phyloP scores from a whole-genome alignment of 2,797 vertebrate species.

The Sebastes iracundus region DNA sequence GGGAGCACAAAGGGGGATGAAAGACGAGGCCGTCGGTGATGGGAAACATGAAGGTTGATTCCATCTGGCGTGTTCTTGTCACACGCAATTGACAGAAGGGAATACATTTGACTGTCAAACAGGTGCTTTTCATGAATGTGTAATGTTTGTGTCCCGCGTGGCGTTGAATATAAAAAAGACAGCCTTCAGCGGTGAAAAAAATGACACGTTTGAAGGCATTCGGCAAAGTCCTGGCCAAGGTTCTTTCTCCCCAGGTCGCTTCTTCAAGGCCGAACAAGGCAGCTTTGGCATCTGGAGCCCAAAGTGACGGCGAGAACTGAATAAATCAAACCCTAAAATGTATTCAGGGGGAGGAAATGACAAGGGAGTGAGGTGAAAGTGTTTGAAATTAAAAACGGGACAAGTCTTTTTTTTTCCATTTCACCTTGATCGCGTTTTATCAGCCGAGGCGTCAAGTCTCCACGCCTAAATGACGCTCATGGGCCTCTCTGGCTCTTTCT shows the following conservation, averaged over 20 bases:
- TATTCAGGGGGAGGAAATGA: background rate
- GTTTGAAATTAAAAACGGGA: background rate
- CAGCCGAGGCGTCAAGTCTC: background rate
- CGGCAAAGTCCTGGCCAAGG: background rate
- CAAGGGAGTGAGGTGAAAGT: background rate
- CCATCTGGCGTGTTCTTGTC: constrained; percentile 27
- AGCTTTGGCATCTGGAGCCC: background rate
- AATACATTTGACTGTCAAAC: constrained; percentile 60
- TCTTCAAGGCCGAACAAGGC: background rate
- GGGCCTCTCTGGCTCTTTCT: background rate
- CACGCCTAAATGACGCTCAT: background rate
- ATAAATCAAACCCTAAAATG: background rate
- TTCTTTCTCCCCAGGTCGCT: background rate
- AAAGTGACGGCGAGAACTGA: background rate
- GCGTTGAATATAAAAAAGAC: constrained; percentile 3
- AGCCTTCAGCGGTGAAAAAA: constrained; percentile 14
- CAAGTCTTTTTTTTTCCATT: background rate
- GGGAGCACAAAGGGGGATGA: constrained; percentile 37
- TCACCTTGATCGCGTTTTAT: background rate
- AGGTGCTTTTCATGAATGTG: constrained; percentile 61
- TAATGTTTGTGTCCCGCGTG: background rate
- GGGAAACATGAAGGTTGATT: constrained; percentile 58
- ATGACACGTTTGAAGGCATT: constrained; percentile 14
- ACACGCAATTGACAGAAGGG: constrained; percentile 16
- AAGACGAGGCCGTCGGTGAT: constrained; percentile 26